Percentiles rank a stretch among this genome's conserved stretches.
Evolutionary conservation across 2,888 invertebrate species (phyloP).

Genomic region (Neria commutata): DNA sequence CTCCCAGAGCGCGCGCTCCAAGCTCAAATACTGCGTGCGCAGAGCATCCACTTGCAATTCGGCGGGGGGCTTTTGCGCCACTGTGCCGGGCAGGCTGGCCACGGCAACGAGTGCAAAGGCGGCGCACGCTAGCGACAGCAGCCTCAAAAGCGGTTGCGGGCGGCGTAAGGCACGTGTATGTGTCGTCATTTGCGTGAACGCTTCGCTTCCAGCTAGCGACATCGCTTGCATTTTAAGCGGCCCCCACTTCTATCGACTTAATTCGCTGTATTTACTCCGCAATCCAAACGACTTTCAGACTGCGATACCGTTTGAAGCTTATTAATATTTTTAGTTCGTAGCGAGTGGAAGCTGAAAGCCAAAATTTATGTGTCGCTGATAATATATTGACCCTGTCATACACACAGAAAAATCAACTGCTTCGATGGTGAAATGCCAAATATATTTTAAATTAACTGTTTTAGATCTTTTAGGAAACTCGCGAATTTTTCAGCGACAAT

Average conservation of each 20-base stretch:
- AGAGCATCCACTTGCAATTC: slow-evolving; percentile 66
- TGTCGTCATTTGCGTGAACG: not conserved
- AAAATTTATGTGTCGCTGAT: too few species aligned
- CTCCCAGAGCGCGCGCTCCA: slow-evolving; percentile 63
- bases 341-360: too few species aligned
- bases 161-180: not conserved
- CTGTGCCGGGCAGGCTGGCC: not conserved
- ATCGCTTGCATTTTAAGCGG: not conserved
- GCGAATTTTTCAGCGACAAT: too few species aligned
- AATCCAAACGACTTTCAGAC: too few species aligned
- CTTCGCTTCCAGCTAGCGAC: not conserved
- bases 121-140: not conserved
- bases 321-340: not conserved
- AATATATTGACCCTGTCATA: not conserved
- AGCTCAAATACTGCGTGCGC: slow-evolving; percentile 66
- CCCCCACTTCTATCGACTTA: too few species aligned
- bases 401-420: not conserved
- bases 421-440: too few species aligned
- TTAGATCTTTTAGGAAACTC: not conserved
- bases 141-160: not conserved
- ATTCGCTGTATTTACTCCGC: too few species aligned
- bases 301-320: not conserved
- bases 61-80: slow-evolving; percentile 7
- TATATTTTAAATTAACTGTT: too few species aligned
- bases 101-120: not conserved